Base-by-base conservation (phyloP, 2,113 vertebrate species). In the Telmatochromis sp. region DNA sequence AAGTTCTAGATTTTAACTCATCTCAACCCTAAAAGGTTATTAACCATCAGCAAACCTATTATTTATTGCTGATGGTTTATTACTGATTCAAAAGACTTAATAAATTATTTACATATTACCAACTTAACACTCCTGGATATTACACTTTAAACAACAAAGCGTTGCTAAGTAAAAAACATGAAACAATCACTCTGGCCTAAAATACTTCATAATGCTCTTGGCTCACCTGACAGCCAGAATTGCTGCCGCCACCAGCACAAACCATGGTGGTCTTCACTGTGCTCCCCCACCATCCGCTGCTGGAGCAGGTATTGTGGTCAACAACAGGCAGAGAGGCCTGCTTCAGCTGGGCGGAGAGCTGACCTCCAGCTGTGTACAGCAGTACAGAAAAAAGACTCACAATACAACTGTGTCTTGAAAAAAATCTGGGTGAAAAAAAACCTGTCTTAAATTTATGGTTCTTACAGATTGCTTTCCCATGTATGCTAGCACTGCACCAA, bases 221-320 rank as follows among this genome's bases (percentile, higher is more conserved):
- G 7, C 82, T 90, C 84, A 98, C 97, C 95, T 98, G 95, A 94
- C 98, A 99, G 82, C 97, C 97, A 12, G 98, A 95, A 0, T 90
- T 15, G 0, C 92, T 97, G 0, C 95, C 95, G 1, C 98, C 98
- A 2, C 98, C 98, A 2, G 97, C 97, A 4, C 98, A 99, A 88
- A 99, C 96, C 98, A 98, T 98, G 93, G 95, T 95, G 84, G 1
- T 83, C 95, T 97, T 98, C 53, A 98, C 97, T 0, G 92, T 95
- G 93, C 96, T 96, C 65, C 98, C 97, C 98, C 98, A 99, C 96
- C 97, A 99, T 47, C 93, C 91, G 1, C 33, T 1, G 71, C 94
- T 94, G 91, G 97, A 93, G 94, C 98, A 99, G 92, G 54, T 97
- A 14, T 65, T 71, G 63, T 98, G 51, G 91, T 94, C 94, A 53